Conservation (phyloP, 2,113 vertebrate species). For the Oreocharis arfaki region DNA sequence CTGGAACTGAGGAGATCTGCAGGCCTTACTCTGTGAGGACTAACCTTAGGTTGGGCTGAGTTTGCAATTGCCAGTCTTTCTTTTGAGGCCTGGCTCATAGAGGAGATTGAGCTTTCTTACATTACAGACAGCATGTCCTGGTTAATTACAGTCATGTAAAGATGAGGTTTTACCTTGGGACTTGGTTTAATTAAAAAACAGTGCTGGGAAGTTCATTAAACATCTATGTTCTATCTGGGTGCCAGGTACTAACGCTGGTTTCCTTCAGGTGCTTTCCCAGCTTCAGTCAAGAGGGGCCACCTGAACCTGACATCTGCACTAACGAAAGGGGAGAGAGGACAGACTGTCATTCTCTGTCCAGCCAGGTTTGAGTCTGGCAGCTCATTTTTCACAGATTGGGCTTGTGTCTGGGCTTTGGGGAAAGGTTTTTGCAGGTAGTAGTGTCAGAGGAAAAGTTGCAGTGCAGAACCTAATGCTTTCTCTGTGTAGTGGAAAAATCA, state of each 20-base stretch:
- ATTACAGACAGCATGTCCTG: neutral
- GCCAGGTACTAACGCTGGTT: neutral
- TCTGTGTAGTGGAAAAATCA: neutral
- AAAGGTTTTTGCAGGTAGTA: neutral
- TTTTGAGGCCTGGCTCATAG: neutral
- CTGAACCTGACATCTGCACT: neutral
- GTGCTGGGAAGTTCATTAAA: constrained; percentile 37
- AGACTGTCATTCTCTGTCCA: neutral
- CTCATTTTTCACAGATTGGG: neutral
- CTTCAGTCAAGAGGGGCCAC: neutral
- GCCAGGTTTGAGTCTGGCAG: neutral
- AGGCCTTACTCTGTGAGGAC: neutral
- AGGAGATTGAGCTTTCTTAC: neutral
- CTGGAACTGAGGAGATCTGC: neutral
- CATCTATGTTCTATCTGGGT: neutral
- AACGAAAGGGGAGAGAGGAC: constrained; percentile 22
- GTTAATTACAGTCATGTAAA: constrained; percentile 60
- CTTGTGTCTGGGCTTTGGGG: neutral
- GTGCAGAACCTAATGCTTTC: neutral
- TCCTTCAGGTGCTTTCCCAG: neutral
- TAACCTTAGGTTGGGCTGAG: neutral
- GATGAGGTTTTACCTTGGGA: constrained; percentile 16
- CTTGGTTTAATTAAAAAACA: constrained; percentile 61
- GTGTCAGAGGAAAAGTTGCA: neutral
- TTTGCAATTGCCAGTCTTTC: neutral